phyloP scores from a whole-genome alignment of 2,113 vertebrate genomes.

The Cavia aperea region DNA sequence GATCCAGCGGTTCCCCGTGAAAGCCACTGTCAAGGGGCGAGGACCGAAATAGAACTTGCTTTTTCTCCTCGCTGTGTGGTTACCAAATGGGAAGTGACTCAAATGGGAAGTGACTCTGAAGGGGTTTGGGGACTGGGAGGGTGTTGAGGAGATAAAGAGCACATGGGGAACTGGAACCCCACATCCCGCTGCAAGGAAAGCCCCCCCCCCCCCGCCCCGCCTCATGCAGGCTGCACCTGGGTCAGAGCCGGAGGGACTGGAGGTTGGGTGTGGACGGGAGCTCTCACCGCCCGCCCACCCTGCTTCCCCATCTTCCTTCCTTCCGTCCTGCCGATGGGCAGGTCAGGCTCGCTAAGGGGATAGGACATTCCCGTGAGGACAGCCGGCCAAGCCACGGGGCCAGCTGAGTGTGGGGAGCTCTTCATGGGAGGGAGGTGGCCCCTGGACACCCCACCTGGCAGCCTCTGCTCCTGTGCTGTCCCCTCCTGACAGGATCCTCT shows the following conservation, averaged over 20 bases:
- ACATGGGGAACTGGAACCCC: not conserved
- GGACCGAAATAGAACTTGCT: not conserved
- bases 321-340: too few relatives aligned
- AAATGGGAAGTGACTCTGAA: not conserved
- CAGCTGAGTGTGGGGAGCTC: not conserved
- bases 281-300: accelerated
- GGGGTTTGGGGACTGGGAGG: not conserved
- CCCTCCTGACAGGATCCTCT: not conserved
- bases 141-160: accelerated
- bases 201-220: accelerated
- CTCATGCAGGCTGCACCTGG: accelerated
- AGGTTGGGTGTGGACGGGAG: accelerated
- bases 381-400: not conserved
- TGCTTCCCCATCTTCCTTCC: too few relatives aligned
- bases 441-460: not conserved
- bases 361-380: not conserved
- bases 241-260: not conserved
- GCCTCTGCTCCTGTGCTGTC: not conserved
- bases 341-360: not conserved
- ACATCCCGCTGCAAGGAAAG: too few relatives aligned
- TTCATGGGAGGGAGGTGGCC: accelerated
- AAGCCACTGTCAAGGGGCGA: not conserved
- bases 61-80: not conserved
- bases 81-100: not conserved
- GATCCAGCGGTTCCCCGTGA: not conserved